Evolutionary conservation across 2,113 vertebrate species (phyloP).

Genomic region (Zapus hudsonius): DNA sequence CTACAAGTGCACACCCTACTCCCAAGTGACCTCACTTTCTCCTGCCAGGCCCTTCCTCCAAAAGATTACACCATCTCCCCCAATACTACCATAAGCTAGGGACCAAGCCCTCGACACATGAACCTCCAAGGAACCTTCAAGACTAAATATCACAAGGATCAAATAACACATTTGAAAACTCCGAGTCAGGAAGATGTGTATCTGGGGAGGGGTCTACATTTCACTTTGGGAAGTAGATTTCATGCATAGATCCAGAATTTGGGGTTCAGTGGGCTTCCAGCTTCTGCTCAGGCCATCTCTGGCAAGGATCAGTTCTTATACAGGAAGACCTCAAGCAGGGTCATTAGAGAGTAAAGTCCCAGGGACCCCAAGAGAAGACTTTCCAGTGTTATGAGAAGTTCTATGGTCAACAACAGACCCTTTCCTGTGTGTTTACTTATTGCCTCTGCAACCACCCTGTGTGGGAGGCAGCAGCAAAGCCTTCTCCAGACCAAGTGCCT

Average conservation of each 20-base stretch:
- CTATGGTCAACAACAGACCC: too few relatives aligned
- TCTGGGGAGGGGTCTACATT: neutral
- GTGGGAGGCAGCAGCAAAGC: neutral
- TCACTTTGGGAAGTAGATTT: neutral
- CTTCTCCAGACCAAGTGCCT: neutral
- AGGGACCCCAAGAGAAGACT: neutral
- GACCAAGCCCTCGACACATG: too few relatives aligned
- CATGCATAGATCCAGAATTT: too few relatives aligned
- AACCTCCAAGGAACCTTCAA: neutral
- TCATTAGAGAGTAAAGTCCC: too few relatives aligned
- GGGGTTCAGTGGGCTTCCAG: neutral
- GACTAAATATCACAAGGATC: neutral
- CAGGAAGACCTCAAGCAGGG: neutral
- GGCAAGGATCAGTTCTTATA: neutral
- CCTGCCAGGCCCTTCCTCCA: too few relatives aligned
- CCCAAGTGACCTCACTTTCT: too few relatives aligned
- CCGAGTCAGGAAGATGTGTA: neutral
- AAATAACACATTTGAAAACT: too few relatives aligned
- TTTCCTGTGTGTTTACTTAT: neutral
- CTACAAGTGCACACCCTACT: too few relatives aligned
- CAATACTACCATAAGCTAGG: too few relatives aligned
- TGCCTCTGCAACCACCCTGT: too few relatives aligned
- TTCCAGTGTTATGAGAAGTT: neutral
- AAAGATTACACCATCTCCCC: too few relatives aligned
- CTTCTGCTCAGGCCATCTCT: neutral